Evolutionary conservation across 2,888 invertebrate genomes (phyloP).

Genomic region (Prenolepis imparis): DNA sequence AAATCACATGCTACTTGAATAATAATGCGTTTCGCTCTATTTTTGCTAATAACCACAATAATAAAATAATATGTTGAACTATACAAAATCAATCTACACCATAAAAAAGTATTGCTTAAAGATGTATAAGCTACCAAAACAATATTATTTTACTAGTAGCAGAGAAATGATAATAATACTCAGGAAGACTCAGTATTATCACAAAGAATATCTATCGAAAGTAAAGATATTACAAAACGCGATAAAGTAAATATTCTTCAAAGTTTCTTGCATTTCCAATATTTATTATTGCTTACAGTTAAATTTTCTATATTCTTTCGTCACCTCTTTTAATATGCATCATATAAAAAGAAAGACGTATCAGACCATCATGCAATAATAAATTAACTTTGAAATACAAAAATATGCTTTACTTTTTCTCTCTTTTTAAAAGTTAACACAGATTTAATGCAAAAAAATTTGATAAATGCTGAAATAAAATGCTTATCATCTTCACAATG

Average conservation of each 20-base stretch:
- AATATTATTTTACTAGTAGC: slow-evolving; percentile 56
- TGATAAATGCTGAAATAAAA: slow-evolving; percentile 1
- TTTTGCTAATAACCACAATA: slow-evolving; percentile 58
- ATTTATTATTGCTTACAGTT: neutral
- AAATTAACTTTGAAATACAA: neutral
- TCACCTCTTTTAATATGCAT: neutral
- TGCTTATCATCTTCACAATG: neutral
- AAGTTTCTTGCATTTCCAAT: neutral
- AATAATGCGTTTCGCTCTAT: slow-evolving; percentile 21
- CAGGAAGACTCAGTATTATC: slow-evolving; percentile 59
- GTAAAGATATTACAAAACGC: neutral
- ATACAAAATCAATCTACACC: slow-evolving; percentile 53
- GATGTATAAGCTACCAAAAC: slow-evolving; percentile 65
- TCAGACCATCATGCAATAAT: neutral
- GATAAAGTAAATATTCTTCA: neutral
- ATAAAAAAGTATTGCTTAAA: slow-evolving; percentile 62
- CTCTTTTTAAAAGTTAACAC: neutral
- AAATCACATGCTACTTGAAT: slow-evolving; percentile 58
- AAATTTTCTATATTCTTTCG: neutral
- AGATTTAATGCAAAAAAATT: slow-evolving; percentile 4
- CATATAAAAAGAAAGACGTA: neutral
- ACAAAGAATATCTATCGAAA: slow-evolving; percentile 67
- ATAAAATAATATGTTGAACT: slow-evolving; percentile 53
- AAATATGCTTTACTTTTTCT: neutral
- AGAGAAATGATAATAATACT: slow-evolving; percentile 60